Percentiles rank a stretch among this genome's conserved stretches.
Conservation (phyloP, 92 coral and sea anemone genomes). For the Bergia sp. region DNA sequence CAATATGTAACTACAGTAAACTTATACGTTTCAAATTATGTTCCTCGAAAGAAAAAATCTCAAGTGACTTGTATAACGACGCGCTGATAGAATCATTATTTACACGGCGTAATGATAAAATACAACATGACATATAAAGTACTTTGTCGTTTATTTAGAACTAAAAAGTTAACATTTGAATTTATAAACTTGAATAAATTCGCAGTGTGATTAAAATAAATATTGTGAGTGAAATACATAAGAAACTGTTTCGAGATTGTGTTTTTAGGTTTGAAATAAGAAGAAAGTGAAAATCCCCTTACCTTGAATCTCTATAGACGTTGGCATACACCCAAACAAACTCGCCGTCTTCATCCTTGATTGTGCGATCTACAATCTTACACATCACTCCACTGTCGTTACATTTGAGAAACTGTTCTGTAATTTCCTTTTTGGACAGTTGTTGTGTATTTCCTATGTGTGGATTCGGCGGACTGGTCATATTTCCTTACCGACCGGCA, state of each 20-base stretch:
- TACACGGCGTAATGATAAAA: not conserved
- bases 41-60: not conserved
- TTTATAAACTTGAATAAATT: not conserved
- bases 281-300: not conserved
- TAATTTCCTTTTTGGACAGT: constrained; percentile 5
- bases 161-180: constrained; percentile 2
- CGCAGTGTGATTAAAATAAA: not conserved
- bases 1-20: not conserved
- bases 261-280: not conserved
- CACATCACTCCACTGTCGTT: constrained; percentile 42
- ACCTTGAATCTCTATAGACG: constrained; percentile 30
- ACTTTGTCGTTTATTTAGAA: not conserved
- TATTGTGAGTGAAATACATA: not conserved
- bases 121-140: not conserved
- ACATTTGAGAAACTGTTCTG: constrained; percentile 30
- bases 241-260: constrained; percentile 1
- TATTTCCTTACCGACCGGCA: not conserved
- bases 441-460: not conserved
- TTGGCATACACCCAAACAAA: constrained; percentile 40
- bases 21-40: not conserved
- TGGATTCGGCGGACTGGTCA: not conserved
- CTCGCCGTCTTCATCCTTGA: constrained; percentile 35
- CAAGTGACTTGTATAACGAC: not conserved
- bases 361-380: constrained; percentile 28
- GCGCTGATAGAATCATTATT: not conserved